phyloP scores from a whole-genome alignment of 2,113 vertebrate genomes.

The Scalopus aquaticus region DNA sequence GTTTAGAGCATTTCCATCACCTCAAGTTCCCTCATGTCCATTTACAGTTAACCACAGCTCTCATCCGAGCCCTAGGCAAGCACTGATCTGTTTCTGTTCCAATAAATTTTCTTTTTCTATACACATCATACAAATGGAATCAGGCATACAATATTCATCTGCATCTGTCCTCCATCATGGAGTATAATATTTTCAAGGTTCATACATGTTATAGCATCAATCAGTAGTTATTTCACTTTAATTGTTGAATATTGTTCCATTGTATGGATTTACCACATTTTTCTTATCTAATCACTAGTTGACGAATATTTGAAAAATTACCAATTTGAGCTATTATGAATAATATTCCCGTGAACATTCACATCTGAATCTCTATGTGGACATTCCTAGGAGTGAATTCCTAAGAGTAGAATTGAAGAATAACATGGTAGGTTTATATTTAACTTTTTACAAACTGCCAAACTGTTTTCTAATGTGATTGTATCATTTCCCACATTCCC shows the following conservation, averaged over 20 bases:
- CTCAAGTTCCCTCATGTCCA: neutral
- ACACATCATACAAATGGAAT: neutral
- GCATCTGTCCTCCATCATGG: neutral
- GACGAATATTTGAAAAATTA: neutral
- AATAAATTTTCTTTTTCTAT: neutral
- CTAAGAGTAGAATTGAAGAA: neutral
- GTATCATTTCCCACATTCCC: neutral
- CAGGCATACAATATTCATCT: neutral
- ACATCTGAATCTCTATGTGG: neutral
- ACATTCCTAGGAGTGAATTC: neutral
- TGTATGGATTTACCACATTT: neutral
- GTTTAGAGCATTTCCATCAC: neutral
- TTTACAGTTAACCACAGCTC: neutral
- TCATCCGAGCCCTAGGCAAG: neutral
- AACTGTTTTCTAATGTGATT: neutral
- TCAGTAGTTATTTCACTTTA: neutral
- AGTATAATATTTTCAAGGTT: neutral
- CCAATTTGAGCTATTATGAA: neutral
- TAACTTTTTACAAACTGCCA: slow-evolving; percentile 33
- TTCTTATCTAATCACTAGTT: neutral
- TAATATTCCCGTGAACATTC: neutral
- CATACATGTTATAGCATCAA: neutral
- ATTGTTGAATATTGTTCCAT: neutral
- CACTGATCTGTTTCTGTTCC: neutral
- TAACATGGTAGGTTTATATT: neutral